Conservation (phyloP, 1,140 invertebrate species). For the Procambarus virginalis region DNA sequence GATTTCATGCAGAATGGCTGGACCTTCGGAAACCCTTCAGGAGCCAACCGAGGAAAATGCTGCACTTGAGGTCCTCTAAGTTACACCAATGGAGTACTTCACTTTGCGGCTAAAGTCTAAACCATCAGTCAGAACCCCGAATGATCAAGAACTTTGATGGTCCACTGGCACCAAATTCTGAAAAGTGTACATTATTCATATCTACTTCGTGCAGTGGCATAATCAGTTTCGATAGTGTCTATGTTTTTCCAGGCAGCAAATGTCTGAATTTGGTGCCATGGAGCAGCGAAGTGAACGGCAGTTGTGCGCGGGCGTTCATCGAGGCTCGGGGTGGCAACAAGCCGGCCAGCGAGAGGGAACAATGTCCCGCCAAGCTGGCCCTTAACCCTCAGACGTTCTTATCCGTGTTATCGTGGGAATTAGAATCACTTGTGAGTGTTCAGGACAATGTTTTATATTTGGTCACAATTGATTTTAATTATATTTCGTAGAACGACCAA, state of each 20-base stretch:
- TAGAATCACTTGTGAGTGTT: constrained; percentile 15
- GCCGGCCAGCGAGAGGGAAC: neutral
- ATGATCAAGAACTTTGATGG: neutral
- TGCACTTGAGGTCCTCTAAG: neutral
- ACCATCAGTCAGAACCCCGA: neutral
- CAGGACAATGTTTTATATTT: constrained; percentile 6
- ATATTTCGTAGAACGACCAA: neutral
- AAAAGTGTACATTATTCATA: neutral
- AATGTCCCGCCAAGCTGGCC: neutral
- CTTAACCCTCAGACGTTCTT: neutral
- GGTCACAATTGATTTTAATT: constrained; percentile 8
- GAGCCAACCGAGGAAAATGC: neutral
- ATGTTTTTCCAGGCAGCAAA: neutral
- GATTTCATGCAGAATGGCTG: neutral
- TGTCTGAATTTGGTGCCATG: neutral
- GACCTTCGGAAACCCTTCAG: neutral
- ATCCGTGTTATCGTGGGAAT: neutral
- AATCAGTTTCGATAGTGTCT: neutral
- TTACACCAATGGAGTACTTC: neutral
- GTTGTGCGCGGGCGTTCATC: neutral
- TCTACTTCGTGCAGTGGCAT: neutral
- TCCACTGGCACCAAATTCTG: neutral
- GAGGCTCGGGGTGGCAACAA: neutral
- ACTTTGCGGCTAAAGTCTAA: neutral
- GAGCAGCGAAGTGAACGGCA: neutral